Conservation (phyloP, 2,888 invertebrate genomes). For the Agrilus biguttatus region DNA sequence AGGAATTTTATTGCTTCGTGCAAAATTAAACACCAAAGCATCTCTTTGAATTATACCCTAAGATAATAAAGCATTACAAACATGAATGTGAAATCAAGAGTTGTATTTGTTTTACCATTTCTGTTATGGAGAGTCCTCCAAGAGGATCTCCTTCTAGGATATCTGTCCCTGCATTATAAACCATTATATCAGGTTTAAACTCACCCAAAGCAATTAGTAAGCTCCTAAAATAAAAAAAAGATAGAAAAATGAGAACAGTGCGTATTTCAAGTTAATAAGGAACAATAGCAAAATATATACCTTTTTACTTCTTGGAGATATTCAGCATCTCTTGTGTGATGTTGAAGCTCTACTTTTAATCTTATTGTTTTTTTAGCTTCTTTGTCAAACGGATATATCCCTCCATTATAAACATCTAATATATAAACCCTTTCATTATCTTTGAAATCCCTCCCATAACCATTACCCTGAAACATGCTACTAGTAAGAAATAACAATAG, state of each 20-base stretch:
- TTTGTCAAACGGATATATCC: slow-evolving; percentile 68
- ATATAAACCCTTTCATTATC: slow-evolving; percentile 63
- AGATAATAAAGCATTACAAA: slow-evolving; percentile 13
- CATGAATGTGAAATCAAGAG: background rate
- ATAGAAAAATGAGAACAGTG: slow-evolving; percentile 1
- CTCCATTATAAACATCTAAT: slow-evolving; percentile 71
- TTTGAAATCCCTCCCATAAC: slow-evolving; percentile 70
- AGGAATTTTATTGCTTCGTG: slow-evolving; percentile 48
- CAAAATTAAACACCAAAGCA: slow-evolving; percentile 65
- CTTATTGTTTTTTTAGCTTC: slow-evolving; percentile 58
- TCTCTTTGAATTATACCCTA: slow-evolving; percentile 78
- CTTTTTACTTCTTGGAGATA: slow-evolving; percentile 52
- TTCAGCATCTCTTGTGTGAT: slow-evolving; percentile 48
- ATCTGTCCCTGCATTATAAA: slow-evolving; percentile 93
- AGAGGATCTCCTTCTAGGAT: slow-evolving; percentile 64
- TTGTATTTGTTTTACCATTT: slow-evolving; percentile 35
- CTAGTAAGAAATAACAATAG: background rate
- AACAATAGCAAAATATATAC: slow-evolving; percentile 29
- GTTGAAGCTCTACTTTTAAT: slow-evolving; percentile 50
- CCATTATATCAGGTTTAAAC: slow-evolving; percentile 63
- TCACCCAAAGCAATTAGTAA: slow-evolving; percentile 51
- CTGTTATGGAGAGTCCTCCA: slow-evolving; percentile 55
- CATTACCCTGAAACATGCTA: slow-evolving; percentile 55
- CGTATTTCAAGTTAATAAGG: background rate
- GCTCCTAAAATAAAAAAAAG: slow-evolving; percentile 44